Evolutionary conservation across 2,113 vertebrate genomes (phyloP), one percentile per base, ranked within the genome.

Genomic region (Calidris pugnax): DNA sequence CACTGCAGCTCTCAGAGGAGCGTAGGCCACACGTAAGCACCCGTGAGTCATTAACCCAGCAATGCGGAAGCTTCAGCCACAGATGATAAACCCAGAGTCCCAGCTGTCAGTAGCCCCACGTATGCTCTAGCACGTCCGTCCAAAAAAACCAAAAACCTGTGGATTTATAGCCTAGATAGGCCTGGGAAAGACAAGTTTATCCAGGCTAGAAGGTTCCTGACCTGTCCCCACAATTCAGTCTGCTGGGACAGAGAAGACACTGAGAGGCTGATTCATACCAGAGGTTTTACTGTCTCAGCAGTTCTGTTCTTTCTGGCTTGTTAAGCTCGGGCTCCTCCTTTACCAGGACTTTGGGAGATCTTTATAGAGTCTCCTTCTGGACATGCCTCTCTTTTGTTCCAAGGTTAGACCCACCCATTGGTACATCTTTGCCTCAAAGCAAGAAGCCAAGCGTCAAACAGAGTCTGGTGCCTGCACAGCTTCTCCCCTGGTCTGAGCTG

Each of bases 31-130:
- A 85, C 32, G 24, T 89, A 59, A 83, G 92, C 51, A 67, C 56
- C 77, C 13, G 0, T 77, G 95, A 91, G 22, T 96, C 89, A 93
- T 51, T 43, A 74, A 80, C 79, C 85, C 56, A 37, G 87, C 87
- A 33, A 7, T n/a, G 87, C 19, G 3, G 53, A 47, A 79, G 62
- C 48, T 24, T 53, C 28, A 43, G 62, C 63, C 72, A 32, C 3
- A 78, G 71, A 39, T 73, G 39, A 64, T 12, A 69, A 78, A 68
- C 24, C 39, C 60, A 37, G 55, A 68, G 62, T 12, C 85, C 14
- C 1, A 24, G 79, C 59, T 6, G 4, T 4, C 85, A 30, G 56
- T 5, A 82, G 32, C 21, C n/a, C 37, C 55, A 5, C 0, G 6
- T n/a, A 78, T 32, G 2, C n/a, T 39, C 33, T 4, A 74, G 7